Percentiles rank a stretch among this genome's conserved stretches.
These are phyloP conservation scores for Rhineura floridana DNA, from an alignment of 2,113 vertebrate genomes.

Conservation along the genomic window DNA sequence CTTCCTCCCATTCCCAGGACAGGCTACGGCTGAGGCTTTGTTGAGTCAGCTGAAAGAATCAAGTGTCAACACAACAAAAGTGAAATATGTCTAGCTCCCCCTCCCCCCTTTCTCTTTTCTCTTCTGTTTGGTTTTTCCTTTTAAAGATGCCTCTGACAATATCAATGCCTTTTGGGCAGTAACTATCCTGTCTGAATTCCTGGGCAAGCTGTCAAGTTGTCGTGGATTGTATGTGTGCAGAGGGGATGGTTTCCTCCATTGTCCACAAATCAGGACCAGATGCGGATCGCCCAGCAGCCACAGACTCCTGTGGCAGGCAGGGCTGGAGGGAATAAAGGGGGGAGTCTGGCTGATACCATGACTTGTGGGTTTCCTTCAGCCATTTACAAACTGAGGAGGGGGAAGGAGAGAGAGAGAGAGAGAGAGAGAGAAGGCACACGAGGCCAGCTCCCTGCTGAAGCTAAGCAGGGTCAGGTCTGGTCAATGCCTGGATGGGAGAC, in stretches of 20 bases:
- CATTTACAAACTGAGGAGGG: too few species aligned
- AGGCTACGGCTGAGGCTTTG: background rate
- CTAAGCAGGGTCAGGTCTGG: too few species aligned
- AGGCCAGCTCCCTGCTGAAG: too few species aligned
- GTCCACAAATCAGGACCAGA: conserved; percentile 68
- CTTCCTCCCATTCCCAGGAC: background rate
- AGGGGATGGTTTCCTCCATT: conserved; percentile 64
- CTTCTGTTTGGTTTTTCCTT: accelerated
- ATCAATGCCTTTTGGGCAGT: conserved; percentile 39
- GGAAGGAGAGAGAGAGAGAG: too few species aligned
- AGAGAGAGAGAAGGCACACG: too few species aligned
- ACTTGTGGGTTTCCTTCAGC: background rate
- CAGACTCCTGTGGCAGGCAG: conserved; percentile 44
- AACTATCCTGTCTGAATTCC: conserved; percentile 50
- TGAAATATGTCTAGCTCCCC: background rate
- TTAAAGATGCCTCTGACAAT: conserved; percentile 31
- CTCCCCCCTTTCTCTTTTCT: background rate
- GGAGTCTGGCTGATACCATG: background rate
- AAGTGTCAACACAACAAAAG: background rate
- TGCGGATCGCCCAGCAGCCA: conserved; percentile 57
- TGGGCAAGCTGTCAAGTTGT: conserved; percentile 70
- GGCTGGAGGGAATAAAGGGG: background rate
- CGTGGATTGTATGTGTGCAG: conserved; percentile 48
- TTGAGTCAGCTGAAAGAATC: background rate
- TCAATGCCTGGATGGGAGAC: too few species aligned